phyloP scores from a whole-genome alignment of 2,888 invertebrate species.

The Phymatocera aterrima region DNA sequence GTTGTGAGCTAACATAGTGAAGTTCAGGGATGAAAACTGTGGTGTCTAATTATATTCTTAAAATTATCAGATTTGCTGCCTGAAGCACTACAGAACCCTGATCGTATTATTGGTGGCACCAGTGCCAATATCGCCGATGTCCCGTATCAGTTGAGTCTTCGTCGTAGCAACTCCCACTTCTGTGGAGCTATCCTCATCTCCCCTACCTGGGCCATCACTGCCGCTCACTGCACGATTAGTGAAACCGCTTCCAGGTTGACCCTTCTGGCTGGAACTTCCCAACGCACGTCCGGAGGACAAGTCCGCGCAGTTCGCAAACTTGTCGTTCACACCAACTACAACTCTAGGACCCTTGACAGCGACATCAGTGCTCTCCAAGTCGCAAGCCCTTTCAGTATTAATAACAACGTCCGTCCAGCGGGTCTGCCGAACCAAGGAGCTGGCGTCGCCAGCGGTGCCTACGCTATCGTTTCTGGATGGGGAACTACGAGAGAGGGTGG shows the following conservation, averaged over 20 bases:
- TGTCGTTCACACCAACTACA: constrained; percentile 48
- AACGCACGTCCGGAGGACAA: constrained; percentile 46
- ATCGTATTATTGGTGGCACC: constrained; percentile 50
- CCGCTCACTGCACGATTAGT: constrained; percentile 38
- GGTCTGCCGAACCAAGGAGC: constrained; percentile 9
- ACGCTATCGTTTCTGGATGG: constrained; percentile 37
- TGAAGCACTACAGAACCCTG: neutral
- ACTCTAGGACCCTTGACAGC: constrained; percentile 44
- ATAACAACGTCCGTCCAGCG: neutral
- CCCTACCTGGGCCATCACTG: constrained; percentile 17
- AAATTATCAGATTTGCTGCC: neutral
- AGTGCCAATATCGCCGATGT: constrained; percentile 45
- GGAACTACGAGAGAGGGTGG: neutral
- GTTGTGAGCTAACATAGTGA: too few species aligned
- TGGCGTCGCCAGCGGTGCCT: constrained; percentile 23
- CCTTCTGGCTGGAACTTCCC: constrained; percentile 48
- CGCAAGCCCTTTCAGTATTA: constrained; percentile 19
- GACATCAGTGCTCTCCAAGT: constrained; percentile 51
- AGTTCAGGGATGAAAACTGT: neutral
- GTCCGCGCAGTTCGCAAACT: constrained; percentile 45
- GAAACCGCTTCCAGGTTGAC: neutral
- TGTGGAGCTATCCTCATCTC: constrained; percentile 43
- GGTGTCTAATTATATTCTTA: neutral
- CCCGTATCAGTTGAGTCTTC: constrained; percentile 48
- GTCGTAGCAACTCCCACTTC: neutral